These are phyloP conservation scores for Regulus satrapa DNA, from an alignment of 2,113 vertebrate genomes.

Conservation along the genomic window DNA sequence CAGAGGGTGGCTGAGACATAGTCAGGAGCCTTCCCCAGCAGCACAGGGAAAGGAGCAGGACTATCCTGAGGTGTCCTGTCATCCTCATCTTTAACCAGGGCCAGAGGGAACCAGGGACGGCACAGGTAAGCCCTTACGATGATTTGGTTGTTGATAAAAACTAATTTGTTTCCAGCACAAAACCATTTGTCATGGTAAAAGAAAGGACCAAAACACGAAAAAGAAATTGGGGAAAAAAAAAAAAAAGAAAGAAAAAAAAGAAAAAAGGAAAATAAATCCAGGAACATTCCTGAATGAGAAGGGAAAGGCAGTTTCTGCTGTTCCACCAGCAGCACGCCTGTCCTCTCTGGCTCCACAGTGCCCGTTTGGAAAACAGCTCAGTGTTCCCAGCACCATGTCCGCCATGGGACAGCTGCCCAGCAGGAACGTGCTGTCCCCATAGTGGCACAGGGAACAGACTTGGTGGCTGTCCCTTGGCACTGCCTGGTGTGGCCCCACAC, in stretches of 20 bases:
- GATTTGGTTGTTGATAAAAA: background rate
- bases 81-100: background rate
- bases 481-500: accelerated
- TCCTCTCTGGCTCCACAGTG: background rate
- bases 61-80: background rate
- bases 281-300: background rate
- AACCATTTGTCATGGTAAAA: background rate
- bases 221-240: too few species aligned
- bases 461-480: background rate
- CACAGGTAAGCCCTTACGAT: background rate
- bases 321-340: background rate
- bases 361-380: background rate
- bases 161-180: background rate
- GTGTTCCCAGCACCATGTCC: background rate
- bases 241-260: background rate
- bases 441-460: accelerated
- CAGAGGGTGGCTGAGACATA: background rate
- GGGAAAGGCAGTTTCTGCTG: background rate
- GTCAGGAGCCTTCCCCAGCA: background rate
- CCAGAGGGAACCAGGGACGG: background rate
- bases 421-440: accelerated
- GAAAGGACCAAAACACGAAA: too few species aligned
- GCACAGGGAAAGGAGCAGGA: background rate
- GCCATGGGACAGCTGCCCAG: background rate
- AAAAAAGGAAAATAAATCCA: background rate